Evolutionary conservation across 1,140 invertebrate species (phyloP).

Genomic region (Calosoma granatense): DNA sequence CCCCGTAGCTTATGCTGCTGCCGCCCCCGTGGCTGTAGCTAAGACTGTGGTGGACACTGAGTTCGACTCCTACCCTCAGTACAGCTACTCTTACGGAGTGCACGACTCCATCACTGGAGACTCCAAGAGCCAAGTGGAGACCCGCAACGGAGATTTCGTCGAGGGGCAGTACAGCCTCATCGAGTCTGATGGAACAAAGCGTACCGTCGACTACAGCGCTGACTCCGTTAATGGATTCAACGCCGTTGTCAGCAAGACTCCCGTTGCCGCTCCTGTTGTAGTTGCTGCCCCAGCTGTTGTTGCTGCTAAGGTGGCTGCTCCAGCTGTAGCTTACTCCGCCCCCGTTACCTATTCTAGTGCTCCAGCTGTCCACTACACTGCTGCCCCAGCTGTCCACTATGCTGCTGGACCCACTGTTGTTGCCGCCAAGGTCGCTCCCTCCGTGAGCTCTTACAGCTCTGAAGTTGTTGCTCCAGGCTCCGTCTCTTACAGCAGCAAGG

Average conservation of each 20-base stretch:
- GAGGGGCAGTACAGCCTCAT: conserved; percentile 52
- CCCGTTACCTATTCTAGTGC: too few relatives aligned
- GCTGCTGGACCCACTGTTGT: not conserved
- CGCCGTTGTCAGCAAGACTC: conserved; percentile 35
- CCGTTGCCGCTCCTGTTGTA: conserved; percentile 24
- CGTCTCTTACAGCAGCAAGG: not conserved
- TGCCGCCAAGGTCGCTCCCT: conserved; percentile 19
- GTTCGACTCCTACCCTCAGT: conserved; percentile 45
- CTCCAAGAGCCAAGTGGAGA: conserved; percentile 46
- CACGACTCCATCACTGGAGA: conserved; percentile 48
- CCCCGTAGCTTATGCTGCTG: conserved; percentile 23
- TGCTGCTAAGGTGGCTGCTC: conserved; percentile 19
- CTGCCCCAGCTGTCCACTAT: conserved; percentile 27
- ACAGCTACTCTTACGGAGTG: conserved; percentile 45
- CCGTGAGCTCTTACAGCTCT: not conserved
- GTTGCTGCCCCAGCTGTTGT: conserved; percentile 32
- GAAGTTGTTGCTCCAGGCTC: not conserved
- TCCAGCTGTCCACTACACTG: conserved; percentile 23
- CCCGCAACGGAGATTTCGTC: conserved; percentile 49
- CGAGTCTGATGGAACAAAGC: conserved; percentile 51
- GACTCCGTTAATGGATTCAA: conserved; percentile 43
- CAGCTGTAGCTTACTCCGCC: conserved; percentile 24
- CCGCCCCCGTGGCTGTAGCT: conserved; percentile 35
- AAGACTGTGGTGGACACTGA: conserved; percentile 31
- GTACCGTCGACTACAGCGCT: conserved; percentile 53